Evolutionary conservation across 1,140 invertebrate species (phyloP), one percentile per base, ranked within the genome.

Genomic region (Danaus plexippus): DNA sequence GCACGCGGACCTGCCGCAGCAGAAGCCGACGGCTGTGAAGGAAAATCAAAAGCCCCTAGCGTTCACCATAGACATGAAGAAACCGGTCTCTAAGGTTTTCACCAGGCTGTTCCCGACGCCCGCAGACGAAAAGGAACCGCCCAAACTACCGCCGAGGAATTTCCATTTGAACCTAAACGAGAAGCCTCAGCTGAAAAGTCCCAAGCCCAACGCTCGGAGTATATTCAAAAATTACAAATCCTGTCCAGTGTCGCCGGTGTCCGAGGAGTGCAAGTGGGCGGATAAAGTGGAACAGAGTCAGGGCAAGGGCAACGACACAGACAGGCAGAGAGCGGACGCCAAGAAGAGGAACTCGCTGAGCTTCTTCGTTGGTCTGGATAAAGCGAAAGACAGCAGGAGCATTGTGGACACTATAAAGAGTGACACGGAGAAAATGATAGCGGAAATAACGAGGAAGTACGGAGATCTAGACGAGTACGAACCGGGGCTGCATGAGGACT

Each of bases 171-270:
- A 86, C 64, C 55, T 82, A 6, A 78, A 72, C 5, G 81, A 83
- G 11, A 82, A 82, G 69, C 77, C 77, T 11, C 69, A 78, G 62
- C 70, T 69, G 1, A 81, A 80, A 59, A 65, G 62, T 1, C 70
- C 75, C 0, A 85, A 87, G 64, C 77, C 84, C 1, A 88, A 87
- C 45, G 84, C 87, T n/a, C 85, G 89, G 8, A 90, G 89, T 66
- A 90, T 90, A 45, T 88, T 91, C 54, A 92, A 92, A 61, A 89
- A 91, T 73, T 91, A 92, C 59, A 92, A 92, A 66, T 91, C 90
- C 7, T 89, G 91, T 65, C 91, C 91, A 1, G 91, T 92, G 0
- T 91, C 90, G 2, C 91, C 91, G 0, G 91, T 92, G 0, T 91
- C 89, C 32, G 91, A 92, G 67, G 91, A 92, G 67, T 88, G 91